A percentile compares a stretch with the other conserved stretches of the same genome.
Conservation (phyloP, 2,113 vertebrate species). For the Paramormyrops kingsleyae region DNA sequence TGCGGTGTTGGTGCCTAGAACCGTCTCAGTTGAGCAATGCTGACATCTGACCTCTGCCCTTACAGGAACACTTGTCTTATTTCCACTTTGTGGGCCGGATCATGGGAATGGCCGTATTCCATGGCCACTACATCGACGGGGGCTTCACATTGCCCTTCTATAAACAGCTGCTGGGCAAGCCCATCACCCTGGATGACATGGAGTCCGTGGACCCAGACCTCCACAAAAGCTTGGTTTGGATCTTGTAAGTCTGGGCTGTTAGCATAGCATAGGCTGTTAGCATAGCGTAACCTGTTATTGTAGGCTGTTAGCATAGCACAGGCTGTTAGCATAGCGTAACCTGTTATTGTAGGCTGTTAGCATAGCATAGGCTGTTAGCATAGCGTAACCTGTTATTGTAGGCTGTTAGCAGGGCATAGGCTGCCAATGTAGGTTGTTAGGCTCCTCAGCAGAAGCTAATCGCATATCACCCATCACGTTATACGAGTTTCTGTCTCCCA, state of each 20-base stretch:
- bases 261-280: neutral
- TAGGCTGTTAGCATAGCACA: neutral
- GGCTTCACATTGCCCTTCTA: slow-evolving; percentile 97
- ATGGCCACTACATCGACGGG: slow-evolving; percentile 96
- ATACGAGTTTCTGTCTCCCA: neutral
- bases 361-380: too few species aligned
- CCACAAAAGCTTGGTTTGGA: slow-evolving; percentile 98
- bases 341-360: neutral
- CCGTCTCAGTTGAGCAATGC: neutral
- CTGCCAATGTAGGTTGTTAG: slow-evolving; percentile 41
- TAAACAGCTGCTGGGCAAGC: slow-evolving; percentile 94
- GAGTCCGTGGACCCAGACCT: slow-evolving; percentile 96
- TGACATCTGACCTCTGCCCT: slow-evolving; percentile 10
- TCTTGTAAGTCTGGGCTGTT: slow-evolving; percentile 73
- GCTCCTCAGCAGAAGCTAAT: neutral
- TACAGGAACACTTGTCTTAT: slow-evolving; percentile 94
- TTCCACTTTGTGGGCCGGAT: slow-evolving; percentile 97
- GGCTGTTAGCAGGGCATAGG: too few species aligned
- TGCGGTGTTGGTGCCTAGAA: neutral
- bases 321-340: neutral
- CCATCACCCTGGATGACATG: slow-evolving; percentile 97
- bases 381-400: too few species aligned
- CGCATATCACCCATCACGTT: neutral
- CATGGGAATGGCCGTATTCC: slow-evolving; percentile 99
- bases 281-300: neutral